Percentiles rank a stretch among this genome's conserved stretches.
phyloP scores from a whole-genome alignment of 2,113 vertebrate species.

The Acinonyx jubatus region DNA sequence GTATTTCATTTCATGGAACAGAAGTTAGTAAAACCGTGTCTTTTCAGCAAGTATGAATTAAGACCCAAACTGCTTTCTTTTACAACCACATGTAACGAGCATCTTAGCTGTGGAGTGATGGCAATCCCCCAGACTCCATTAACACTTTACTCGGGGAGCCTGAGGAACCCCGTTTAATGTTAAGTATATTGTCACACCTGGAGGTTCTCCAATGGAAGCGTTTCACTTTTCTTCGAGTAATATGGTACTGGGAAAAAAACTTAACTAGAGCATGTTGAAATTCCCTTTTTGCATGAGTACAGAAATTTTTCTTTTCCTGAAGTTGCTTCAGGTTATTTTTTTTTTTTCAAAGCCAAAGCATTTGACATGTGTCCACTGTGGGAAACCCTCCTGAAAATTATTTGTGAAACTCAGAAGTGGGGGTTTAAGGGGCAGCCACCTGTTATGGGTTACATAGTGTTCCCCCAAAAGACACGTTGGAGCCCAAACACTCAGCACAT shows the following conservation, averaged over 20 bases:
- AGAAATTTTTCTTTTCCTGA: conserved; percentile 41
- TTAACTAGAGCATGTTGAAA: neutral
- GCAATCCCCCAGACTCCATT: neutral
- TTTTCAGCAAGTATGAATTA: conserved; percentile 5
- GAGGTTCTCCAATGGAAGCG: neutral
- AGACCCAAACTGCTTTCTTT: neutral
- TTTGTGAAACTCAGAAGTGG: neutral
- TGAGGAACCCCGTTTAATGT: neutral
- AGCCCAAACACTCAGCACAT: neutral
- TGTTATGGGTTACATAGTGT: neutral
- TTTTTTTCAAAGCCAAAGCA: conserved; percentile 32
- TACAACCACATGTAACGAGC: neutral
- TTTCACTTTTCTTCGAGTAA: conserved; percentile 12
- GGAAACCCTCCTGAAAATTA: neutral
- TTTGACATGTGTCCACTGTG: neutral
- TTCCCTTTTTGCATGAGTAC: conserved; percentile 28
- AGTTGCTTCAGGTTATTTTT: neutral
- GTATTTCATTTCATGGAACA: neutral
- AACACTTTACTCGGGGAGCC: conserved; percentile 5
- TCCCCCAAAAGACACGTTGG: neutral
- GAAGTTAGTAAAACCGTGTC: neutral
- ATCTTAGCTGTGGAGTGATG: neutral
- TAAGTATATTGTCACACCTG: conserved; percentile 1
- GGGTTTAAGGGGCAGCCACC: no score
- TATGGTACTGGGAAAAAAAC: neutral